Evolutionary conservation across 2,797 vertebrate genomes (phyloP), one percentile per base, ranked within the genome.

Genomic region (Atherinosoma microstoma): DNA sequence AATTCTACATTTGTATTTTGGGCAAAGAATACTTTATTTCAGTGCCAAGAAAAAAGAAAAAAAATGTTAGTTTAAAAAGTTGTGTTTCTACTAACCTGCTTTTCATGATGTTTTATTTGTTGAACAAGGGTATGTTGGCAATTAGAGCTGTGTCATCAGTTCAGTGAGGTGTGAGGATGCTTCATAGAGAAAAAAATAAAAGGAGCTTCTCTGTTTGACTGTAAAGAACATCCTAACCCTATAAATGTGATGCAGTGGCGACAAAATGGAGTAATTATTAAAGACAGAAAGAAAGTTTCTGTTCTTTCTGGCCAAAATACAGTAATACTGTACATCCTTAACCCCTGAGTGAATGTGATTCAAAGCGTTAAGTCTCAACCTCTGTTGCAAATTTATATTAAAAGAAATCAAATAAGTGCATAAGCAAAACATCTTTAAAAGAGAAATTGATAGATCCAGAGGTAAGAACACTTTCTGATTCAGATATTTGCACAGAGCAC

Each of bases 121-220:
- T 73, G 13, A 29, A 38, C 54, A 70, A n/a, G 22, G 1, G 15
- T 36, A 24, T 11, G 32, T 22, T 59, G 18, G 9, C 27, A 64
- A 60, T 71, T 58, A 77, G 73, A 75, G 32, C 70, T 70, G 72
- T 30, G 57, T 58, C 40, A 59, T 56, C 16, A 56, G 58, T 59
- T 63, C 24, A 40, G 20, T 29, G 36, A 70, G 51, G 59, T 73
- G 76, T 80, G 67, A 80, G 34, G 62, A 36, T 67, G 56, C 20
- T 58, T 80, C 40, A 42, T 29, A 42, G 35, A 67, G 49, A 64
- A 57, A 60, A 35, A 51, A 63, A 51, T 42, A 22, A 47, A 64
- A 60, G 24, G 5, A 34, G 63, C 35, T 45, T 69, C 70, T 70
- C 24, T 20, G 58, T 58, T 67, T 64, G 30, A 76, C 58, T 64